Evolutionary conservation across 2,797 vertebrate species (phyloP).

Genomic region (Coreius guichenoti): DNA sequence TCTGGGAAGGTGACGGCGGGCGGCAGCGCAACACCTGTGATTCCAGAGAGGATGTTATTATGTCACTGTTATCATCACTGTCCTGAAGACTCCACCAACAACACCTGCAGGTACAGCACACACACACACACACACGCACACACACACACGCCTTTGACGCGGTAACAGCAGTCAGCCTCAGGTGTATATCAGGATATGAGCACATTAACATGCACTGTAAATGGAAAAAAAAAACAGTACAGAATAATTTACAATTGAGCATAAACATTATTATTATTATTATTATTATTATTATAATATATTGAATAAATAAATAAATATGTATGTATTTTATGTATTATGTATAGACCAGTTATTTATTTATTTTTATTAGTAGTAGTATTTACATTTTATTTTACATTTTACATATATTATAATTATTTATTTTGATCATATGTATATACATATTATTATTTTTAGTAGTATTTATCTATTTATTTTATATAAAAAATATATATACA

Average conservation of each 20-base stretch:
- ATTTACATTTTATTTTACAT: too few relatives aligned
- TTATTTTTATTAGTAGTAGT: too few relatives aligned
- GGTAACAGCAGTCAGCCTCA: background rate
- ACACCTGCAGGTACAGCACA: constrained; percentile 89
- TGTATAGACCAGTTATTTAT: too few relatives aligned
- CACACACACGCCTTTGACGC: background rate
- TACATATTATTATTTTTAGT: too few relatives aligned
- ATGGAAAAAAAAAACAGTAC: background rate
- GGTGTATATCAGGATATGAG: background rate
- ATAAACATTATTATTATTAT: background rate
- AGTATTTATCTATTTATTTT: too few relatives aligned
- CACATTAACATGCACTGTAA: background rate
- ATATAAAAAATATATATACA: too few relatives aligned
- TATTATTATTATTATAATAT: too few relatives aligned
- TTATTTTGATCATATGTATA: background rate
- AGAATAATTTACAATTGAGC: background rate
- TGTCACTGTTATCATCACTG: constrained; percentile 95
- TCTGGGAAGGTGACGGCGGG: constrained; percentile 85
- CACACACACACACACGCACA: background rate
- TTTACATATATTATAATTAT: background rate
- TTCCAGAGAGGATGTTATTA: constrained; percentile 81
- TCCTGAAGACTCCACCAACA: constrained; percentile 92
- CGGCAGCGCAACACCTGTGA: constrained; percentile 72
- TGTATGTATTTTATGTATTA: too few relatives aligned
- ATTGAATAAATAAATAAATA: too few relatives aligned